phyloP scores from a whole-genome alignment of 2,797 vertebrate genomes.

The Neosalanx taihuensis region DNA sequence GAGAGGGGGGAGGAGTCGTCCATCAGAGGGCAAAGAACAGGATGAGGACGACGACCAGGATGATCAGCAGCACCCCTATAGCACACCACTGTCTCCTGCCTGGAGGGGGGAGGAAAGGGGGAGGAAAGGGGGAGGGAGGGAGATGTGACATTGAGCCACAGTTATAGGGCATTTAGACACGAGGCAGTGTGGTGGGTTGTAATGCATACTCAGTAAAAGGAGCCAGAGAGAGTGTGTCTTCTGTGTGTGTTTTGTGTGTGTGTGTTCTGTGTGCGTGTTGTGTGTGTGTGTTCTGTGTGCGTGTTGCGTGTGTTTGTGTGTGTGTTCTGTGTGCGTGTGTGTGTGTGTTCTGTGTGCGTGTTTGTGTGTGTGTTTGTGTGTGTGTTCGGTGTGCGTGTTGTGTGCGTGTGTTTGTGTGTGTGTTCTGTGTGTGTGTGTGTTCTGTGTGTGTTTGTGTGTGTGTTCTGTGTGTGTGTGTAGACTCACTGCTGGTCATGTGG shows the following conservation, averaged over 20 bases:
- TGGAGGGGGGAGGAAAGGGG: no score
- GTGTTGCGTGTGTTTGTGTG: not conserved
- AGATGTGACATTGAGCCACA: not conserved
- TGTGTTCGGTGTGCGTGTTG: not conserved
- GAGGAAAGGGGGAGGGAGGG: not conserved
- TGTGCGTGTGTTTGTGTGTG: no score
- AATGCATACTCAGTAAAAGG: no score
- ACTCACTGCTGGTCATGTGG: slow-evolving; percentile 84
- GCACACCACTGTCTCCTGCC: slow-evolving; percentile 83
- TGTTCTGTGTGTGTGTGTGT: not conserved
- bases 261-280: no score
- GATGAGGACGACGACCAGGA: slow-evolving; percentile 75
- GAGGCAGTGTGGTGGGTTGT: no score
- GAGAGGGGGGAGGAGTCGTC: slow-evolving; percentile 19
- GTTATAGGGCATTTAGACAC: no score
- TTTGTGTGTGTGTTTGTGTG: not conserved
- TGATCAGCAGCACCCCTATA: slow-evolving; percentile 72
- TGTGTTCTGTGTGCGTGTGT: not conserved
- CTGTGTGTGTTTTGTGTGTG: not conserved
- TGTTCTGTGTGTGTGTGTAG: not conserved
- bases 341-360: not conserved
- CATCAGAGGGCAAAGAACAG: slow-evolving; percentile 75
- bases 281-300: not conserved
- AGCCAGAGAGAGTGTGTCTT: no score
- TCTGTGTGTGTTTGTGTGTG: not conserved